Evolutionary conservation across 2,888 invertebrate species (phyloP).

Genomic region (Amphipoea oculea): DNA sequence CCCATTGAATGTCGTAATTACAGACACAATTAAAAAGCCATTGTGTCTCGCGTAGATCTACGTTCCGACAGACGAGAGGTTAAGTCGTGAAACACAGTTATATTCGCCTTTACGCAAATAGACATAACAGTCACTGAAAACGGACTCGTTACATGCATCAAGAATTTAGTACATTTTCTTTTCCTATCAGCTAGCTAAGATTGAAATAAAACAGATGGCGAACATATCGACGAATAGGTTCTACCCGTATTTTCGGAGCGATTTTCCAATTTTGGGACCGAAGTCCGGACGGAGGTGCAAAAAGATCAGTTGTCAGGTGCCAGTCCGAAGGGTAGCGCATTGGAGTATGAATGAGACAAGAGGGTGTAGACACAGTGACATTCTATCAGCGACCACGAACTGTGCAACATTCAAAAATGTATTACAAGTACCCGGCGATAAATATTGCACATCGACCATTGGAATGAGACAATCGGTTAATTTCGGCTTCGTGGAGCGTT

Average conservation of each 20-base stretch:
- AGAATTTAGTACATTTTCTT: not conserved
- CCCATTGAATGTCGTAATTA: too few relatives aligned
- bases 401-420: not conserved
- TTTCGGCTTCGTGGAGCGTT: too few relatives aligned
- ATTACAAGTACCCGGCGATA: too few relatives aligned
- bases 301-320: slow-evolving; percentile 58
- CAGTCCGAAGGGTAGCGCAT: slow-evolving; percentile 12
- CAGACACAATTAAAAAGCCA: too few relatives aligned
- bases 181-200: not conserved
- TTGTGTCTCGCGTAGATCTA: too few relatives aligned
- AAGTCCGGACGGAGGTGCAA: slow-evolving; percentile 32
- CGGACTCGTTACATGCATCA: not conserved
- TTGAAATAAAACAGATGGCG: slow-evolving; percentile 14
- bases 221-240: slow-evolving; percentile 24
- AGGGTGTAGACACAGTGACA: too few relatives aligned
- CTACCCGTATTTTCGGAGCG: slow-evolving; percentile 30
- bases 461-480: too few relatives aligned
- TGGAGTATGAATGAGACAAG: slow-evolving; percentile 34
- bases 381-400: not conserved
- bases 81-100: not conserved
- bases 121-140: not conserved
- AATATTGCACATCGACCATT: too few relatives aligned
- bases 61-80: too few relatives aligned
- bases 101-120: not conserved
- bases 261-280: slow-evolving; percentile 54